phyloP scores from a whole-genome alignment of 2,113 vertebrate species.

The Coracopsis vasa region DNA sequence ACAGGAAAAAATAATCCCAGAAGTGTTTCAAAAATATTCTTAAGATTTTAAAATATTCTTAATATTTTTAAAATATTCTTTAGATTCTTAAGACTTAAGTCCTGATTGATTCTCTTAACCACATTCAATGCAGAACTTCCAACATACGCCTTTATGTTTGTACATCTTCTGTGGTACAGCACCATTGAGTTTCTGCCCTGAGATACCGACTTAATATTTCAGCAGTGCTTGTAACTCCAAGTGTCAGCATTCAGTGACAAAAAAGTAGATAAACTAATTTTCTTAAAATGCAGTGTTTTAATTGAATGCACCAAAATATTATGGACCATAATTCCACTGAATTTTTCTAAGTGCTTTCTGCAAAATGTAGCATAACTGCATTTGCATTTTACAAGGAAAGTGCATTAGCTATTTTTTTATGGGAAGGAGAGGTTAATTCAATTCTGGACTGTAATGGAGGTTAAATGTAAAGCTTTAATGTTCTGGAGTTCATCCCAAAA shows the following conservation, averaged over 20 bases:
- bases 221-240: background rate
- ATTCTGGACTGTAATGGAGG: conserved; percentile 50
- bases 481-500: conserved; percentile 61
- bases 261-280: background rate
- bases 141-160: background rate
- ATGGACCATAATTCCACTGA: background rate
- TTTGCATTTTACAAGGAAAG: conserved; percentile 63
- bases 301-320: conserved; percentile 19
- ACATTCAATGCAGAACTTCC: background rate
- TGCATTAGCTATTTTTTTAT: conserved; percentile 41
- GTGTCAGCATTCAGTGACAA: background rate
- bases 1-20: background rate
- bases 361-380: background rate
- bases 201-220: background rate
- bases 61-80: background rate
- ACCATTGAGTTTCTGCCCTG: background rate
- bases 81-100: background rate
- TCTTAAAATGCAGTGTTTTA: conserved; percentile 1
- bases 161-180: background rate
- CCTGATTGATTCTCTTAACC: background rate
- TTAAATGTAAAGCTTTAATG: conserved; percentile 61
- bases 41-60: background rate
- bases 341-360: conserved; percentile 28
- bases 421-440: conserved; percentile 56
- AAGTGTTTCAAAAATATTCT: background rate